A percentile compares a stretch with the other conserved stretches of the same genome.
phyloP scores from a whole-genome alignment of 1,140 invertebrate species.

The Saxidomus purpurata region DNA sequence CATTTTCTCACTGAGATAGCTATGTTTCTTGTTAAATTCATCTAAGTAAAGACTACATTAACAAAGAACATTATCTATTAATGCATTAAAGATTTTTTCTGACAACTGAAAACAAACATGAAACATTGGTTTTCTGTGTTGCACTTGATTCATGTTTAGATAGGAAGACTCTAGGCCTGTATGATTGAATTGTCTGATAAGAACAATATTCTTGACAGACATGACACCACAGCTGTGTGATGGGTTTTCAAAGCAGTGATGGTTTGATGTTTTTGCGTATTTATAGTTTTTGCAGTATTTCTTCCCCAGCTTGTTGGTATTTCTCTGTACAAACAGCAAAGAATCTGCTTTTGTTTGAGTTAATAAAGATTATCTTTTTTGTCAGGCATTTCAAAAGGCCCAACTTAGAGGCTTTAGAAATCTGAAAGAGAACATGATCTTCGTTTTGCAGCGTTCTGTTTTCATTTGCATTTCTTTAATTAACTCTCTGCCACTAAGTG shows the following conservation, averaged over 20 bases:
- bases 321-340: not conserved
- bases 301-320: not conserved
- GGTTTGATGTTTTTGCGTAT: not conserved
- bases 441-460: no score
- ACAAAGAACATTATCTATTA: constrained; percentile 5
- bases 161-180: not conserved
- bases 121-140: constrained; percentile 6
- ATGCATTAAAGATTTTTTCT: not conserved
- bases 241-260: constrained; percentile 3
- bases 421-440: no score
- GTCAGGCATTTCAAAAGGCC: no score
- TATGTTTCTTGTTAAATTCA: constrained; percentile 1
- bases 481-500: no score
- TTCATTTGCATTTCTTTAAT: no score
- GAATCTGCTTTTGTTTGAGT: not conserved
- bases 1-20: not conserved
- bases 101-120: constrained; percentile 38
- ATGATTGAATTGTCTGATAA: constrained; percentile 41
- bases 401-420: no score
- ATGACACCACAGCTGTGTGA: constrained; percentile 28
- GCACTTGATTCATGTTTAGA: constrained; percentile 50
- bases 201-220: constrained; percentile 27
- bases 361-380: no score
- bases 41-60: not conserved
- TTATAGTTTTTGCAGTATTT: not conserved